These are phyloP conservation scores for Sinocyclocheilus grahami DNA, from an alignment of 2,113 vertebrate genomes.

Conservation along the genomic window DNA sequence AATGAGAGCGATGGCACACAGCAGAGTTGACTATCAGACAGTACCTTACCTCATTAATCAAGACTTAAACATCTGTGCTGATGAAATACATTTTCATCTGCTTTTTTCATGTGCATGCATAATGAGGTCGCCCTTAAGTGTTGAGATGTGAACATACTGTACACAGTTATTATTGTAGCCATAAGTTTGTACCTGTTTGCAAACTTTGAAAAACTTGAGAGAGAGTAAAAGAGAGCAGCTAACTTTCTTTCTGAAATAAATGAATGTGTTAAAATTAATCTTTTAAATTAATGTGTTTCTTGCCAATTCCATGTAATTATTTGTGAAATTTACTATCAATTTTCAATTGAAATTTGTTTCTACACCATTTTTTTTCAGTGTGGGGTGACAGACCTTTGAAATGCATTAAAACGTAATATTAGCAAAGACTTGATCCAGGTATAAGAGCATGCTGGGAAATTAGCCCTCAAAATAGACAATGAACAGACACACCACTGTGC, in stretches of 20 bases:
- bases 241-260: not conserved
- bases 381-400: not conserved
- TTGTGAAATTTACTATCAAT: not conserved
- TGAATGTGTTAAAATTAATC: not conserved
- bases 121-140: not conserved
- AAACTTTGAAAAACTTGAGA: not conserved
- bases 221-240: not conserved
- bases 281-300: not conserved
- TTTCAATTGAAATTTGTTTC: no score
- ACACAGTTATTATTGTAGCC: not conserved
- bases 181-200: not conserved
- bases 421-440: not conserved
- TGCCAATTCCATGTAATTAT: not conserved
- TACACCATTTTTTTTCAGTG: no score
- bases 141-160: not conserved
- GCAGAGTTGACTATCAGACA: constrained; percentile 26
- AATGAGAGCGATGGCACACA: constrained; percentile 23
- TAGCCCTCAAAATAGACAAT: not conserved
- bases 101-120: not conserved
- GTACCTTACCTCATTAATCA: constrained; percentile 44
- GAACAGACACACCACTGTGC: not conserved
- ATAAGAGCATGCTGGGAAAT: constrained; percentile 1
- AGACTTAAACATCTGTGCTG: constrained; percentile 28
- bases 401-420: not conserved
- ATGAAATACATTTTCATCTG: not conserved